Evolutionary conservation across 2,797 vertebrate genomes (phyloP).

Genomic region (Intellagama lesueurii): DNA sequence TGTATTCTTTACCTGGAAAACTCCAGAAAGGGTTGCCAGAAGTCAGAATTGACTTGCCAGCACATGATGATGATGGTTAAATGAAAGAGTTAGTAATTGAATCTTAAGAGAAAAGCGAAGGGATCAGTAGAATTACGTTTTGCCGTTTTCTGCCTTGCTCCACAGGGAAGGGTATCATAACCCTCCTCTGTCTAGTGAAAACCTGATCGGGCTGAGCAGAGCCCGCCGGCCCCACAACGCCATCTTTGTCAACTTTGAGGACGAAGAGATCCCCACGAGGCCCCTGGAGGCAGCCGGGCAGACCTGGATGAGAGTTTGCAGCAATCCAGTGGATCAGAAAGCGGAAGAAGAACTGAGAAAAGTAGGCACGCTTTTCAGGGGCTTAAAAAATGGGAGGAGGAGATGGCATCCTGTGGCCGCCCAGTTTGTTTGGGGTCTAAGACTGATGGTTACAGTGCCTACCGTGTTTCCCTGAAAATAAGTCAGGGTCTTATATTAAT

Average conservation of each 20-base stretch:
- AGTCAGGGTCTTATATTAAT: too few species aligned
- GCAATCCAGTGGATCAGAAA: slow-evolving; percentile 78
- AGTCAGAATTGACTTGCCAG: too few species aligned
- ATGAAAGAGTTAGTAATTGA: too few species aligned
- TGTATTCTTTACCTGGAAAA: too few species aligned
- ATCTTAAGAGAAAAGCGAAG: too few species aligned
- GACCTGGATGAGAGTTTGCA: slow-evolving; percentile 83
- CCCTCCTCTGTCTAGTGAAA: slow-evolving; percentile 75
- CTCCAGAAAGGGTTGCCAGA: too few species aligned
- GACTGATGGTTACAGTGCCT: too few species aligned
- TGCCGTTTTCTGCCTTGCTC: neutral
- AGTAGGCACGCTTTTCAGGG: slow-evolving; percentile 65
- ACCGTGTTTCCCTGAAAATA: too few species aligned
- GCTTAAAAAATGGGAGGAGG: too few species aligned
- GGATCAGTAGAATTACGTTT: neutral
- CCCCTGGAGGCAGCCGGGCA: slow-evolving; percentile 81
- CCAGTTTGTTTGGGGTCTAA: too few species aligned
- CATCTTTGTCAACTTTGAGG: slow-evolving; percentile 89
- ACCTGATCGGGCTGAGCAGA: slow-evolving; percentile 86
- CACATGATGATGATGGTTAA: too few species aligned
- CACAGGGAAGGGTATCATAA: slow-evolving; percentile 79
- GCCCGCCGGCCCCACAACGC: slow-evolving; percentile 88
- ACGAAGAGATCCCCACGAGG: slow-evolving; percentile 77
- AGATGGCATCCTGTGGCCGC: too few species aligned
- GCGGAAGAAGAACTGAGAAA: slow-evolving; percentile 81